Evolutionary conservation across 2,888 invertebrate species (phyloP).

Genomic region (Orthosia incerta): DNA sequence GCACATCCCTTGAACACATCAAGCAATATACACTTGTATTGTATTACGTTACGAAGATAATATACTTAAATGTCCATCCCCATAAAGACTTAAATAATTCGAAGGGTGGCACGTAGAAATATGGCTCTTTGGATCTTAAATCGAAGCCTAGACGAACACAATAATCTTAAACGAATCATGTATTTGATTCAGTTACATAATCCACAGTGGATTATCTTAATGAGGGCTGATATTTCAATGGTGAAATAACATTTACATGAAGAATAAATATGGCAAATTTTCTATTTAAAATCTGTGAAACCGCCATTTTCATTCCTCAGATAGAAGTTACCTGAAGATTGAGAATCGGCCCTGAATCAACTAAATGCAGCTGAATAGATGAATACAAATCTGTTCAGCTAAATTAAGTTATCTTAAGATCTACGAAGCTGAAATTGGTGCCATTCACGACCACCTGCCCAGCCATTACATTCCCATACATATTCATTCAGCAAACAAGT

Average conservation of each 20-base stretch:
- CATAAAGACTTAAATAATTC: neutral
- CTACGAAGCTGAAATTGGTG: neutral
- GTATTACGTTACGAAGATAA: neutral
- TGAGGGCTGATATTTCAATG: too few species aligned
- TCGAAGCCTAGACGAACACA: neutral
- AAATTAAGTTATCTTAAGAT: neutral
- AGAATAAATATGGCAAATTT: too few species aligned
- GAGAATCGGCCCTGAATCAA: too few species aligned
- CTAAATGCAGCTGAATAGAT: too few species aligned
- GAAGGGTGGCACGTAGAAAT: neutral
- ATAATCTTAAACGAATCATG: neutral
- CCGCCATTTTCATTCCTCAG: too few species aligned
- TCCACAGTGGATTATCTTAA: too few species aligned
- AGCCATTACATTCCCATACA: slow-evolving; percentile 31
- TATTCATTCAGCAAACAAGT: slow-evolving; percentile 47
- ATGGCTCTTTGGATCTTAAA: neutral
- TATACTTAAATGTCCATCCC: neutral
- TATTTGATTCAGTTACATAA: neutral
- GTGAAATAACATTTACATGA: too few species aligned
- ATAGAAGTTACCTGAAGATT: too few species aligned
- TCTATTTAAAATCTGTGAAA: too few species aligned
- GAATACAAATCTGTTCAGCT: neutral
- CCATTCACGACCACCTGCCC: slow-evolving; percentile 13
- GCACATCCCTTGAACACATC: slow-evolving; percentile 41
- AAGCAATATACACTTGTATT: slow-evolving; percentile 6